These are phyloP conservation scores for Chlorodrepanis virens DNA, from an alignment of 2,113 vertebrate genomes.

Conservation along the genomic window DNA sequence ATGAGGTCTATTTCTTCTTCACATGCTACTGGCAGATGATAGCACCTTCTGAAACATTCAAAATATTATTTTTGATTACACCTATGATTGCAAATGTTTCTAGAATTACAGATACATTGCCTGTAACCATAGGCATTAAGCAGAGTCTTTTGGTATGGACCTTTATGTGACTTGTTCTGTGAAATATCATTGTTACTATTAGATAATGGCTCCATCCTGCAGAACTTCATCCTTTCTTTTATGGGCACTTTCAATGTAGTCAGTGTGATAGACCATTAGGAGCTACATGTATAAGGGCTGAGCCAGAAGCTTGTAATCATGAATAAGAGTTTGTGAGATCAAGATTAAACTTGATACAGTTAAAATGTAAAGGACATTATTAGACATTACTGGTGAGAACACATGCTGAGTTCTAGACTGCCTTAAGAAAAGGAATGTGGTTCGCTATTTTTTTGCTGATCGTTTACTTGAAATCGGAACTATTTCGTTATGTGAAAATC, in stretches of 20 bases:
- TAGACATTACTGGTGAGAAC: background rate
- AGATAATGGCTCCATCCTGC: background rate
- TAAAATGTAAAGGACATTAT: background rate
- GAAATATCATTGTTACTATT: background rate
- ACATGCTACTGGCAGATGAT: background rate
- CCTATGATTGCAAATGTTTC: background rate
- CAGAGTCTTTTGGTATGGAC: background rate
- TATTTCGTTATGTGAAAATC: background rate
- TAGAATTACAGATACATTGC: background rate
- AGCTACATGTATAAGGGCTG: background rate
- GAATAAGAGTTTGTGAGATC: background rate
- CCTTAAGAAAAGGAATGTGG: background rate
- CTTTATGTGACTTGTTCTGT: background rate
- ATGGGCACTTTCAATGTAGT: background rate
- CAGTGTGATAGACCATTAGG: background rate
- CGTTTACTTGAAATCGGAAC: background rate
- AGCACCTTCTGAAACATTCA: background rate
- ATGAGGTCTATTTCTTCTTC: background rate
- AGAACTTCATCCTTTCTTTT: background rate
- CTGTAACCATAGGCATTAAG: background rate
- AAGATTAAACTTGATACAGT: background rate
- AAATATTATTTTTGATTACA: background rate
- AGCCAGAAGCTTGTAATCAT: background rate
- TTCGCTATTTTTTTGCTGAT: background rate
- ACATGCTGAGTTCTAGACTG: background rate